Evolutionary conservation across 2,888 invertebrate genomes (phyloP).

Genomic region (Drosophila pseudotakahashii): DNA sequence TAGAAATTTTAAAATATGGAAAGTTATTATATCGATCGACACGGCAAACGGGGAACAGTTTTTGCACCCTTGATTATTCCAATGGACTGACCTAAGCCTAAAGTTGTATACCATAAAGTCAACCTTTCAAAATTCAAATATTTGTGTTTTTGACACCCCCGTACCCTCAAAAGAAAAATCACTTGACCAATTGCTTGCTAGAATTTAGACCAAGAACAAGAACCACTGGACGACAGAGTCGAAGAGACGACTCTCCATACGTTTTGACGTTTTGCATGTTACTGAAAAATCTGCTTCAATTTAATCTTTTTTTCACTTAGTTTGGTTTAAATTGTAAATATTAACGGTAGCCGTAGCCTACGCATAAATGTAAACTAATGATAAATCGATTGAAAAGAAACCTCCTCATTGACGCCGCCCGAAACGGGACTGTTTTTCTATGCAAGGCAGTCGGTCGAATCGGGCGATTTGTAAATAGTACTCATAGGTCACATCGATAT

Average conservation of each 20-base stretch:
- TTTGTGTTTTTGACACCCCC: slow-evolving; percentile 10
- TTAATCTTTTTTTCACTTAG: slow-evolving; percentile 56
- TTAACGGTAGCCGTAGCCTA: slow-evolving; percentile 36
- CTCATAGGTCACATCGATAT: slow-evolving; percentile 57
- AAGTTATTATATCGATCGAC: slow-evolving; percentile 9
- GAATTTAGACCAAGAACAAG: slow-evolving; percentile 51
- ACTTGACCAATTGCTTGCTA: slow-evolving; percentile 41
- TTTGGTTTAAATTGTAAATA: slow-evolving; percentile 73
- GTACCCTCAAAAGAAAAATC: slow-evolving; percentile 8
- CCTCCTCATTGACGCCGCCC: slow-evolving; percentile 67
- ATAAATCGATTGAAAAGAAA: slow-evolving; percentile 46
- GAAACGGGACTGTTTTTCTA: slow-evolving; percentile 59
- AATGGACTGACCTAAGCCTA: slow-evolving; percentile 69
- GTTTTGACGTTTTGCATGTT: slow-evolving; percentile 79
- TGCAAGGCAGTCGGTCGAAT: slow-evolving; percentile 67
- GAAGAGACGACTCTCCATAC: slow-evolving; percentile 50
- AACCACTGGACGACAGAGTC: slow-evolving; percentile 32
- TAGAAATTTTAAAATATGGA: slow-evolving; percentile 11
- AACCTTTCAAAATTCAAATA: slow-evolving; percentile 19
- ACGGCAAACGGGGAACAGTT: slow-evolving; percentile 13
- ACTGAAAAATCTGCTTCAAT: slow-evolving; percentile 80
- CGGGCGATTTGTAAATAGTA: slow-evolving; percentile 71
- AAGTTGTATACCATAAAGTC: slow-evolving; percentile 44
- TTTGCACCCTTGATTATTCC: slow-evolving; percentile 4
- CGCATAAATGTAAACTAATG: slow-evolving; percentile 43